Evolutionary conservation across 2,888 invertebrate species (phyloP).

Genomic region (Chymomyza fuscimana): DNA sequence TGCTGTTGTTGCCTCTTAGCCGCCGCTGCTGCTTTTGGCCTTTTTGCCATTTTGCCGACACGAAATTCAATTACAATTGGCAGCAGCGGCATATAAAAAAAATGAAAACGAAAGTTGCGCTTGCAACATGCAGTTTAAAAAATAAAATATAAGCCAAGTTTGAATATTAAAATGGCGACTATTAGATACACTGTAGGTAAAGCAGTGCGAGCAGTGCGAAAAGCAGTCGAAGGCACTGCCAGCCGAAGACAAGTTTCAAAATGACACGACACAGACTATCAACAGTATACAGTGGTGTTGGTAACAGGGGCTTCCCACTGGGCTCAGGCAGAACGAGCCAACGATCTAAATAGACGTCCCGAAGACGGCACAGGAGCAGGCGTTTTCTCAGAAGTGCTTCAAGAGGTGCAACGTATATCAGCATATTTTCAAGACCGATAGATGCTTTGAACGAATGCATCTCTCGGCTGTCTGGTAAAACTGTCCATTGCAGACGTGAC

Average conservation of each 20-base stretch:
- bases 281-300: no score
- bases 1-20: conserved; percentile 28
- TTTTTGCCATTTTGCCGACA: conserved; percentile 68
- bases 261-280: no score
- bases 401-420: no score
- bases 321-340: no score
- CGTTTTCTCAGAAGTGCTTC: no score
- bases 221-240: conserved; percentile 25
- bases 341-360: no score
- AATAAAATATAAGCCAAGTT: conserved; percentile 21
- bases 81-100: conserved; percentile 43
- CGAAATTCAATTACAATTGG: conserved; percentile 75
- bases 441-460: no score
- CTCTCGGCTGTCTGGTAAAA: no score
- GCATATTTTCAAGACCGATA: no score
- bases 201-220: background rate
- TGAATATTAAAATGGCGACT: background rate
- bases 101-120: conserved; percentile 69
- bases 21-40: conserved; percentile 28
- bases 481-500: no score
- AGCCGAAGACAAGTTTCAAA: conserved; percentile 23
- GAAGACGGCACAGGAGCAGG: no score
- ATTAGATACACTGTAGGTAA: background rate
- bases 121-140: conserved; percentile 24
- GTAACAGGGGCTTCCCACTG: no score